A percentile compares a stretch with the other conserved stretches of the same genome.
These are phyloP conservation scores for Oenanthe oenanthe DNA, from an alignment of 2,113 vertebrate species.

Conservation along the genomic window DNA sequence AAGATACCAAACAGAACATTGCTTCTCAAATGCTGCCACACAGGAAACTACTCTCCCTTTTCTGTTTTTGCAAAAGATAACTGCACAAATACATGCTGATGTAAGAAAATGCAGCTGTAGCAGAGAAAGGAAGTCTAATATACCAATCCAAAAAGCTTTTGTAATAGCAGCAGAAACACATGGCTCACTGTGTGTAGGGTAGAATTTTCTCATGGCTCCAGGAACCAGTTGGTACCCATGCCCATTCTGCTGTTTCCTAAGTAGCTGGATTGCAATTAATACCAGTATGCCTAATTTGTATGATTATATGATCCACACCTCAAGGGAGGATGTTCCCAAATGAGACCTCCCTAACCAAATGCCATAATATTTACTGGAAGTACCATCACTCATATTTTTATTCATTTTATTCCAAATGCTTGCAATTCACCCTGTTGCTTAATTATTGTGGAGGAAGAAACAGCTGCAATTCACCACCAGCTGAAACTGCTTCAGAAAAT, in stretches of 20 bases:
- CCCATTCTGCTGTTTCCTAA: not conserved
- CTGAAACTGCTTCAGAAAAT: not conserved
- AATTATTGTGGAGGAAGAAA: not conserved
- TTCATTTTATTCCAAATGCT: not conserved
- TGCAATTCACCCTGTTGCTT: not conserved
- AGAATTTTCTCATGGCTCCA: not conserved
- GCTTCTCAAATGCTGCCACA: not conserved
- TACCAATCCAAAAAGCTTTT: not conserved
- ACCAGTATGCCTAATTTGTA: not conserved
- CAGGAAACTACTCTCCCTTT: not conserved
- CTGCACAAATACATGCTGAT: not conserved
- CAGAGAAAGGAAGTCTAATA: not conserved
- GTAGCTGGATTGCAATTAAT: not conserved
- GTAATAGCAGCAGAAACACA: not conserved
- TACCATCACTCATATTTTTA: not conserved
- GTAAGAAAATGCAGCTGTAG: not conserved
- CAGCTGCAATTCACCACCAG: not conserved
- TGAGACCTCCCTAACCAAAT: not conserved
- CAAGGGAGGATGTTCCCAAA: not conserved
- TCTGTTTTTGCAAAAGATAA: not conserved
- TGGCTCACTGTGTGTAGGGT: fast-evolving
- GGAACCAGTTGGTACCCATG: not conserved
- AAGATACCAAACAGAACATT: not conserved
- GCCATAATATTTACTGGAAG: not conserved
- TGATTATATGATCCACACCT: not conserved